phyloP scores from a whole-genome alignment of 2,113 vertebrate species.

The Paedocypris sp. region DNA sequence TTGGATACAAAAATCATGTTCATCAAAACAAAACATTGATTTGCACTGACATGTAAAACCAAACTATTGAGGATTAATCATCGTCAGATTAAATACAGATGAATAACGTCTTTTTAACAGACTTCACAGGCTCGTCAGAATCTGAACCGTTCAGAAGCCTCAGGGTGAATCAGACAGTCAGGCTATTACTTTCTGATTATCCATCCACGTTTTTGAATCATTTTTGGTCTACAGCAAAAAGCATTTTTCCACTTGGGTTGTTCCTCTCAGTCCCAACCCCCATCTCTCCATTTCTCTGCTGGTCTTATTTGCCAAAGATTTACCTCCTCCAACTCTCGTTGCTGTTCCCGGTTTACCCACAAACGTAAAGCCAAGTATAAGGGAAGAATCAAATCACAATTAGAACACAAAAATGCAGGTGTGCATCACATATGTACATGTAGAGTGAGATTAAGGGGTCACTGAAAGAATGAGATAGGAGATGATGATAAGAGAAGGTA shows the following conservation, averaged over 20 bases:
- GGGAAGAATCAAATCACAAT: neutral
- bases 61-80: neutral
- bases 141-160: constrained; percentile 17
- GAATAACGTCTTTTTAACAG: too few relatives aligned
- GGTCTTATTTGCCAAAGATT: neutral
- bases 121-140: neutral
- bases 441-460: too few relatives aligned
- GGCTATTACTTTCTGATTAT: neutral
- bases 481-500: constrained; percentile 12
- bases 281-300: neutral
- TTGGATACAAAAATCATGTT: too few relatives aligned
- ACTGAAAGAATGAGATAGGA: neutral
- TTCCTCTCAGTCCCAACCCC: too few relatives aligned
- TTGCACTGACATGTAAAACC: too few relatives aligned
- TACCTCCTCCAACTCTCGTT: constrained; percentile 47
- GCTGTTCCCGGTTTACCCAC: constrained; percentile 34
- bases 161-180: neutral
- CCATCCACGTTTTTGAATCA: neutral
- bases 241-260: too few relatives aligned
- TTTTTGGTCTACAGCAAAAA: neutral
- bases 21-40: too few relatives aligned
- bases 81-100: too few relatives aligned
- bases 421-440: neutral
- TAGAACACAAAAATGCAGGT: neutral
- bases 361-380: neutral